phyloP scores from a whole-genome alignment of 2,113 vertebrate genomes.

The Proterorhinus semilunaris region DNA sequence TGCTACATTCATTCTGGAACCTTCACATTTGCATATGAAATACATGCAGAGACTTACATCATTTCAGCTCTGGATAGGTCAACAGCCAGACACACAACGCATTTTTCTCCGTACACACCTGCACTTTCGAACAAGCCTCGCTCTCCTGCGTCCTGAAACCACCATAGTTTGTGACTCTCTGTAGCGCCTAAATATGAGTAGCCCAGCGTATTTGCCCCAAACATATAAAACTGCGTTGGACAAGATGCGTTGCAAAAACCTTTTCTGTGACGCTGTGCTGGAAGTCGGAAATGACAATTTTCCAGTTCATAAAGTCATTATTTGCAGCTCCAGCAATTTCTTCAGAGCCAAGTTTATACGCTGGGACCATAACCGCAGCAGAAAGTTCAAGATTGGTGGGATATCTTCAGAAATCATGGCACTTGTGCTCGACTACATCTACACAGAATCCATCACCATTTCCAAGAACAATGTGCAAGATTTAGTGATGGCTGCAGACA shows the following conservation, averaged over 20 bases:
- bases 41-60: no score
- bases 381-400: neutral
- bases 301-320: constrained; percentile 31
- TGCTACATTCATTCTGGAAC: no score
- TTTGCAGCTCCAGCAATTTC: constrained; percentile 19
- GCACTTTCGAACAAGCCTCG: neutral
- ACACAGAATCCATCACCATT: constrained; percentile 43
- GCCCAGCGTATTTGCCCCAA: neutral
- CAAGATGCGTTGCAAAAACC: neutral
- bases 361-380: neutral
- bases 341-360: constrained; percentile 40
- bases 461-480: constrained; percentile 70
- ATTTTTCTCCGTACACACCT: no score
- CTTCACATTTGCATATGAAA: no score
- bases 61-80: no score
- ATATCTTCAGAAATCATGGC: constrained; percentile 26
- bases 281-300: constrained; percentile 11
- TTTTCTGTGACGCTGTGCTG: constrained; percentile 33
- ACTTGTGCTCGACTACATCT: constrained; percentile 50
- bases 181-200: constrained; percentile 5
- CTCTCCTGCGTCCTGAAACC: no score
- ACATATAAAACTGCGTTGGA: neutral
- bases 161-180: no score
- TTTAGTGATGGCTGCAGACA: constrained; percentile 77
- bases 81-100: neutral